Percentiles rank a stretch among this genome's conserved stretches.
These are phyloP conservation scores for Synchiropus splendidus DNA, from an alignment of 2,113 vertebrate genomes.

Conservation along the genomic window DNA sequence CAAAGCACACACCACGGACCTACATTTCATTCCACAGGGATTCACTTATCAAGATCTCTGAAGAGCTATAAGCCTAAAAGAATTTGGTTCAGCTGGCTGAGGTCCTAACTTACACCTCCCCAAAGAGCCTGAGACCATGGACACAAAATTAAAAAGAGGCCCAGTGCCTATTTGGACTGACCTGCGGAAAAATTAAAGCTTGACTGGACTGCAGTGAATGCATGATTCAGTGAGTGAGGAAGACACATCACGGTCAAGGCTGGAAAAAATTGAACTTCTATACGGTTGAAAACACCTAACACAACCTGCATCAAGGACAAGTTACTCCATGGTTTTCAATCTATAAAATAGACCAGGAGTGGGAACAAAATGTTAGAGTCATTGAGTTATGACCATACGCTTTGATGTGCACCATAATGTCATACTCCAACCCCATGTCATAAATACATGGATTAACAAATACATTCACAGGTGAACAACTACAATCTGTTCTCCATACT, in stretches of 20 bases:
- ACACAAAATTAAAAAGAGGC: conserved; percentile 36
- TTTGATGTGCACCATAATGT: no score
- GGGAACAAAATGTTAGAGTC: no score
- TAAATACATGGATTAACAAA: neutral
- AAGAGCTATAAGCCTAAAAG: conserved; percentile 22
- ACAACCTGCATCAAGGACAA: no score
- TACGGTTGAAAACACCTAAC: no score
- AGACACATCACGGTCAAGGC: no score
- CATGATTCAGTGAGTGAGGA: conserved; percentile 5
- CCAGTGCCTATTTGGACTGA: conserved; percentile 36
- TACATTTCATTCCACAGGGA: conserved; percentile 14
- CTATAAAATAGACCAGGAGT: no score
- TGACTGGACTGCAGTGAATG: conserved; percentile 2
- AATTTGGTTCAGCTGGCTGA: conserved; percentile 9
- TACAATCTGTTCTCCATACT: conserved; percentile 22
- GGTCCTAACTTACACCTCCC: conserved; percentile 6
- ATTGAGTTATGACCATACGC: no score
- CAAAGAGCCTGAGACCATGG: conserved; percentile 30
- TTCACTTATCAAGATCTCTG: no score
- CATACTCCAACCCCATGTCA: no score
- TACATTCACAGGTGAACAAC: conserved; percentile 3
- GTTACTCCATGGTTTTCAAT: no score
- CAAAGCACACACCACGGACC: neutral
- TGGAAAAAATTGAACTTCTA: conserved; percentile 18
- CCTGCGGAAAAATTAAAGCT: conserved; percentile 12